Evolutionary conservation across 2,888 invertebrate genomes (phyloP).

Genomic region (Campaea margaritaria): DNA sequence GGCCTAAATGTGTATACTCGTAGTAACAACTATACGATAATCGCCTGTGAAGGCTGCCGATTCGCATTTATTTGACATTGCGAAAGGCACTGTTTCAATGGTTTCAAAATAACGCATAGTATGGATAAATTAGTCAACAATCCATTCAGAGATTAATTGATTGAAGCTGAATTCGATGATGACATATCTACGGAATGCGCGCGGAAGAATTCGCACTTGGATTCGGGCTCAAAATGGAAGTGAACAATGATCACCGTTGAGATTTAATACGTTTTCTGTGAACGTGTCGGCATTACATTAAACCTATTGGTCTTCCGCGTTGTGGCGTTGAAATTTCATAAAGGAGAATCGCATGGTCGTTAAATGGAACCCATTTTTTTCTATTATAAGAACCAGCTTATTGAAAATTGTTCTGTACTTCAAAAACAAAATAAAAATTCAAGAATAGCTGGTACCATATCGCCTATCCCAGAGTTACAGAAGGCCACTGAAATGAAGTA

Average conservation of each 20-base stretch:
- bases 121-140: conserved; percentile 11
- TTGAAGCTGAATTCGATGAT: conserved; percentile 36
- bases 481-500: conserved; percentile 61
- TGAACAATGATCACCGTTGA: conserved; percentile 36
- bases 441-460: too few species aligned
- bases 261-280: conserved; percentile 41
- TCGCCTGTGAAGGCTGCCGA: conserved; percentile 27
- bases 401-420: too few species aligned
- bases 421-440: too few species aligned
- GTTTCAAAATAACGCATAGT: conserved; percentile 8
- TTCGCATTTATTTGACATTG: conserved; percentile 22
- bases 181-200: conserved; percentile 35
- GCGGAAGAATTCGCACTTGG: conserved; percentile 38
- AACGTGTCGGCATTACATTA: conserved; percentile 47
- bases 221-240: conserved; percentile 38
- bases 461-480: conserved; percentile 3
- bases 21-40: conserved; percentile 25
- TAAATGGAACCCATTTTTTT: too few species aligned
- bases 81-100: conserved; percentile 12
- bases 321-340: conserved; percentile 47
- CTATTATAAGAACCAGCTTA: too few species aligned
- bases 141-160: conserved; percentile 28
- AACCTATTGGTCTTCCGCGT: conserved; percentile 49
- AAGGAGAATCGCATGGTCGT: background rate
- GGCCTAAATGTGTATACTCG: conserved; percentile 31